Evolutionary conservation across 2,888 invertebrate species (phyloP), one percentile per base, ranked within the genome.

Genomic region (Auanema freiburgensis): DNA sequence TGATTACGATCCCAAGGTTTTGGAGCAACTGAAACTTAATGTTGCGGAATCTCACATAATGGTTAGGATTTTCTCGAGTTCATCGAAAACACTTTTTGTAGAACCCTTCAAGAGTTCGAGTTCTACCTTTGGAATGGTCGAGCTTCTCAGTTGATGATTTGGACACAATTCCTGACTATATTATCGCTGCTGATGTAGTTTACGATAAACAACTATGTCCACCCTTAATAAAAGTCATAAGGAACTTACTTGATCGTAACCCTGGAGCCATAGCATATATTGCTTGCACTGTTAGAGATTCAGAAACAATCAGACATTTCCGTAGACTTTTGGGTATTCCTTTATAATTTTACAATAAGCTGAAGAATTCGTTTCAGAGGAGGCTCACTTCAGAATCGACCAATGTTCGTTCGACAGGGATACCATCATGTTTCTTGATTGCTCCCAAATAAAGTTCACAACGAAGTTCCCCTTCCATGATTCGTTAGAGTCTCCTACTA

Each of bases 1-100:
- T 6, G 79, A 79, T 62, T 71, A 57, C 43, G 75, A 80, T 65
- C 52, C 62, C 3, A 71, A 75, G 43, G 79, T 79, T 18, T 57
- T 79, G 12, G 61, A 66, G 10, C 68, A 74, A 43, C 53, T 79
- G 18, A 33, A 66, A n/a, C 44, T 58, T 21, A 79, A 79, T 63
- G 69, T 71, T 21, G 44, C 49, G 23, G 52, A 5, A 52, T 23
- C n/a, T 23, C 4, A n/a, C n/a, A 10, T n/a, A 2, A 16, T 11
- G 16, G 24, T n/a, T 21, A 10, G 16, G 2, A 52, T 52, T 52
- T 2, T 12, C 12, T 14, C 11, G 16, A 52, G 5, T 52, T 23
- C 18, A 52, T n/a, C 8, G n/a, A 23, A 5, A 3, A 33, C 8
- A 5, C 8, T 33, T 5, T 8, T 8, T 46, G 5, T 21, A 46